These are phyloP conservation scores for Sphaerophoria taeniata DNA, from an alignment of 2,888 invertebrate species.

Conservation along the genomic window DNA sequence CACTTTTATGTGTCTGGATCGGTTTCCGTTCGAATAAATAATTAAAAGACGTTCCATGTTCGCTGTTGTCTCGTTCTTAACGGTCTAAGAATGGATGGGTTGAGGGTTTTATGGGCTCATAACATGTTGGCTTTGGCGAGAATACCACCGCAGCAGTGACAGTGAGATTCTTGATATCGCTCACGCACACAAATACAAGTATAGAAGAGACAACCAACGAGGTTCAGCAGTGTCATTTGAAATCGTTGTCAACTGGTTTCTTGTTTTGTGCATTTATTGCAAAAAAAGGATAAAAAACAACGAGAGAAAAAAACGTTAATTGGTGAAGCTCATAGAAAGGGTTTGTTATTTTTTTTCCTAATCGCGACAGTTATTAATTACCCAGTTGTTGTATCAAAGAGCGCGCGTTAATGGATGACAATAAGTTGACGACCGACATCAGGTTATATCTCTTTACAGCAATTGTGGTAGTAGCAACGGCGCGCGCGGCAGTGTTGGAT, in stretches of 20 bases:
- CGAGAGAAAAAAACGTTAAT: constrained; percentile 30
- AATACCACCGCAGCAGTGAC: neutral
- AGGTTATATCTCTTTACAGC: neutral
- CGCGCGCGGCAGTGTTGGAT: constrained; percentile 1
- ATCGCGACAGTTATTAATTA: constrained; percentile 68
- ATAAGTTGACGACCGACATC: constrained; percentile 53
- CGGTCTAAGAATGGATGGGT: constrained; percentile 70
- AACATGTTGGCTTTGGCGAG: constrained; percentile 27
- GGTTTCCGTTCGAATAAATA: constrained; percentile 75
- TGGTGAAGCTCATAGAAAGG: constrained; percentile 27
- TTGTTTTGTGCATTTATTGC: neutral
- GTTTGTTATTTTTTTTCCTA: constrained; percentile 10
- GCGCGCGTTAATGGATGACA: constrained; percentile 61
- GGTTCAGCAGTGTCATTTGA: constrained; percentile 55
- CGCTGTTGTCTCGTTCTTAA: constrained; percentile 64
- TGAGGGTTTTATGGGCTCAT: constrained; percentile 72
- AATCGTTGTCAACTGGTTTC: constrained; percentile 60
- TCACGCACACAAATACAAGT: neutral
- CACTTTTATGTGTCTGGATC: constrained; percentile 74
- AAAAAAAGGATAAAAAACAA: neutral
- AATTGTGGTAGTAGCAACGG: neutral
- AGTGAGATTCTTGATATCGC: constrained; percentile 12
- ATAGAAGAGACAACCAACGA: neutral
- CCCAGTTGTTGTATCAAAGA: constrained; percentile 55
- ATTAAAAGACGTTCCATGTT: constrained; percentile 70